Base-by-base conservation (phyloP, 2,888 invertebrate genomes). In the Ischnus inquisitorius region DNA sequence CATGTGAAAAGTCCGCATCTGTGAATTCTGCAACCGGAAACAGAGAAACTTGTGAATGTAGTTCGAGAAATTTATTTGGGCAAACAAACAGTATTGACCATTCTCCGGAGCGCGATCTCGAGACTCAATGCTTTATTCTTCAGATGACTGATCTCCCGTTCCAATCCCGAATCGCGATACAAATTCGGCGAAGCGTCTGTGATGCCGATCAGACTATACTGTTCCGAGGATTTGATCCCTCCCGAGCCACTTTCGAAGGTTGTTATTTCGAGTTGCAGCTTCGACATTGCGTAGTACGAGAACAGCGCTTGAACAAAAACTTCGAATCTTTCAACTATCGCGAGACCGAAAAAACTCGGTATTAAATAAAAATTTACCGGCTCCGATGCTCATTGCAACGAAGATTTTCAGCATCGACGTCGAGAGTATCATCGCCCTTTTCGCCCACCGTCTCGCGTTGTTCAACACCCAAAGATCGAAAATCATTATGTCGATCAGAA, bases 381-480 rank as follows among this genome's bases (percentile, higher is more conserved):
- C 87, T 34, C 88, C 89, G 54, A 89, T 19, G 67, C 80, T 68
- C 65, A 88, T 81, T 2, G 86, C 34, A 34, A 85, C 79, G 14
- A 85, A 48, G 34, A 86, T 75, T 86, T 88, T 87, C 28, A 89
- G 10, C 14, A 88, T 69, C 16, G 88, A 87, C 43, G 54, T 34
- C 3, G 87, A 43, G 12, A 83, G 19, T 76, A 75, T 77, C 14
- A 82, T 2, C 12, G 83, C n/a, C 54, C 74, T 72, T 34, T 14
- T 85, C 0, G 85, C 43, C n/a, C 84, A 64, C 57, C 76, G 62
- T 68, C 84, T 81, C 8, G 83, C 65, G 25, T 85, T 89, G 41
- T 88, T 64, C 25, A 90, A 65, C 12, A 90, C 60, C 89, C 90
- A 90, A 3, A 89, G 74, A 72, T 91, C 91, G n/a, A 90, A 68